These are phyloP conservation scores for Elephas maximus DNA, from an alignment of 2,113 vertebrate genomes.

Conservation along the genomic window DNA sequence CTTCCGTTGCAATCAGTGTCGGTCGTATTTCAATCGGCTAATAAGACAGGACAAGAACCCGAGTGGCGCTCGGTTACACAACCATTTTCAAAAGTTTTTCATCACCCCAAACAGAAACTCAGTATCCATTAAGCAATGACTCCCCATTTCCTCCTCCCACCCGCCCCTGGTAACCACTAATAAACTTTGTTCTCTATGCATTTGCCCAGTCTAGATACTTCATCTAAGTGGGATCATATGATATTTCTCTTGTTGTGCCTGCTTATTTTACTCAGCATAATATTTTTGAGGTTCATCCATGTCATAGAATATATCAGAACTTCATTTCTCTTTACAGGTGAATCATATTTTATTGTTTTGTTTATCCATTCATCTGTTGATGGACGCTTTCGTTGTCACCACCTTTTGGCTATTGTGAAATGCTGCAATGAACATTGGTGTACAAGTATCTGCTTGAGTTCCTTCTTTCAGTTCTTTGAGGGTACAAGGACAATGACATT, in stretches of 20 bases:
- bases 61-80: no score
- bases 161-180: neutral
- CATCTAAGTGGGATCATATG: no score
- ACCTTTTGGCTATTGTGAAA: neutral
- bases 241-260: no score
- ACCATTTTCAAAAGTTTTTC: no score
- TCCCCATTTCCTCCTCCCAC: no score
- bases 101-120: no score
- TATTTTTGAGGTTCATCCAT: neutral
- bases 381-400: neutral
- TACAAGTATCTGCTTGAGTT: neutral
- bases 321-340: neutral
- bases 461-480: neutral
- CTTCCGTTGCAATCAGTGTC: no score
- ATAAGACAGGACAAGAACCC: no score
- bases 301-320: no score
- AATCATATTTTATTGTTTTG: neutral
- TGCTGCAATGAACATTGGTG: neutral
- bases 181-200: neutral
- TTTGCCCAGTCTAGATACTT: neutral
- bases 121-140: no score
- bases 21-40: no score
- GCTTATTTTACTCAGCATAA: neutral
- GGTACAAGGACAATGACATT: neutral
- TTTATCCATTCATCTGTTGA: neutral